A percentile compares a stretch with the other conserved stretches of the same genome.
phyloP scores from a whole-genome alignment of 2,113 vertebrate species.

The Lycocorax pyrrhopterus region DNA sequence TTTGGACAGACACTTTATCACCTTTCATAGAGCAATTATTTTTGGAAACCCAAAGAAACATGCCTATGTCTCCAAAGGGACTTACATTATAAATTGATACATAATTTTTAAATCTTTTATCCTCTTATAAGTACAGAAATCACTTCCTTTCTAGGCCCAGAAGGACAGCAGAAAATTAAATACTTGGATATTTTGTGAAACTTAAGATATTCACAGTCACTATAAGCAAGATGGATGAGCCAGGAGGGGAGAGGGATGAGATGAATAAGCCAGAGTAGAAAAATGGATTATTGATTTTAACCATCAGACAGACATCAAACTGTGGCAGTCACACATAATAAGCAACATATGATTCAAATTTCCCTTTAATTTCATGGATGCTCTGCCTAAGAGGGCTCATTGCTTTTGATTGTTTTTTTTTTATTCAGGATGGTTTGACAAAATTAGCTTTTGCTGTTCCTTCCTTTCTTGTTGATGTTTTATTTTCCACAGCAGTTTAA shows the following conservation, averaged over 20 bases:
- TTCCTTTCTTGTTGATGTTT: background rate
- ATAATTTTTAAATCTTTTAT: background rate
- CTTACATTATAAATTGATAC: background rate
- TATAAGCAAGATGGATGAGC: background rate
- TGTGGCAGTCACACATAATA: slow-evolving; percentile 15
- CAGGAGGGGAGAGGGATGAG: background rate
- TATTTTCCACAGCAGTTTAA: slow-evolving; percentile 6
- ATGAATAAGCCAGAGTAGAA: background rate
- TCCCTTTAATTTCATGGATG: slow-evolving; percentile 16
- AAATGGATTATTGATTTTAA: slow-evolving; percentile 21
- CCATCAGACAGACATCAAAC: slow-evolving; percentile 24
- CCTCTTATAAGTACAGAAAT: background rate
- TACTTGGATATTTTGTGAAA: background rate
- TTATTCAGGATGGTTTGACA: slow-evolving; percentile 3
- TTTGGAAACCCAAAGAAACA: background rate
- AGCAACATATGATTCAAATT: slow-evolving; percentile 51
- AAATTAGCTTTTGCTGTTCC: background rate
- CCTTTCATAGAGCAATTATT: background rate
- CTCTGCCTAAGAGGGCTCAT: slow-evolving; percentile 21
- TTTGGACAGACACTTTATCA: slow-evolving; percentile 17
- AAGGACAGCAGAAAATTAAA: background rate
- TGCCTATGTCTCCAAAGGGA: background rate
- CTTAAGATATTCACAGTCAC: background rate
- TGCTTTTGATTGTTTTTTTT: slow-evolving; percentile 54
- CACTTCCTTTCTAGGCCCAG: background rate